Percentiles rank a stretch among this genome's conserved stretches.
phyloP scores from a whole-genome alignment of 1,140 invertebrate species.

The Venustaconcha ellipsiformis region DNA sequence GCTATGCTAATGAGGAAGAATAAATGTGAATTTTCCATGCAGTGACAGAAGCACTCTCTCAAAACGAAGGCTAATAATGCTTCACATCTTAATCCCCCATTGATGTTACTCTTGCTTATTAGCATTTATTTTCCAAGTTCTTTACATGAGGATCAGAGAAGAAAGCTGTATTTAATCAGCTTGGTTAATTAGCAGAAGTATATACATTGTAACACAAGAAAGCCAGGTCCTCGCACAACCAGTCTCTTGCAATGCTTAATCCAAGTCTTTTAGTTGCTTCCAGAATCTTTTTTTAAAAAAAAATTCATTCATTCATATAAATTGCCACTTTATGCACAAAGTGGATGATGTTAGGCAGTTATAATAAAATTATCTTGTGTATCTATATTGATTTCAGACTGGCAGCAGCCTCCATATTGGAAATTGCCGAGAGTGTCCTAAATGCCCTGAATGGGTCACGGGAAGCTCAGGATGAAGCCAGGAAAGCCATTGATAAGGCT shows the following conservation, averaged over 20 bases:
- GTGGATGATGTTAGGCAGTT: conserved; percentile 24
- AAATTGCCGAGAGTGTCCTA: conserved; percentile 74
- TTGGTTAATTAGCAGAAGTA: too few relatives aligned
- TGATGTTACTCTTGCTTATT: too few relatives aligned
- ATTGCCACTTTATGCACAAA: not conserved
- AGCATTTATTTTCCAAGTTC: too few relatives aligned
- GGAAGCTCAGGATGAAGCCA: conserved; percentile 82
- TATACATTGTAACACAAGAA: too few relatives aligned
- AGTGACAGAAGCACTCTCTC: too few relatives aligned
- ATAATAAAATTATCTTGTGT: not conserved
- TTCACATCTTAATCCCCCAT: too few relatives aligned
- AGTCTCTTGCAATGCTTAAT: not conserved
- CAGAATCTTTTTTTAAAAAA: not conserved
- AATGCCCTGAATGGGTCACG: conserved; percentile 77
- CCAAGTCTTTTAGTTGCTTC: not conserved
- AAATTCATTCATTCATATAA: not conserved
- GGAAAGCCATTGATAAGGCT: conserved; percentile 83
- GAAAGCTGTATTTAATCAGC: too few relatives aligned
- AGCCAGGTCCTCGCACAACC: too few relatives aligned
- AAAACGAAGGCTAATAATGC: too few relatives aligned
- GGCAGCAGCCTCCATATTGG: conserved; percentile 72
- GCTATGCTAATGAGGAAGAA: too few relatives aligned
- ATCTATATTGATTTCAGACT: conserved; percentile 53
- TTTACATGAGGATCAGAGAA: too few relatives aligned
- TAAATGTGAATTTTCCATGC: too few relatives aligned